A percentile compares a stretch with the other conserved stretches of the same genome.
Evolutionary conservation across 2,113 vertebrate genomes (phyloP).

Genomic region (Gallinago media): DNA sequence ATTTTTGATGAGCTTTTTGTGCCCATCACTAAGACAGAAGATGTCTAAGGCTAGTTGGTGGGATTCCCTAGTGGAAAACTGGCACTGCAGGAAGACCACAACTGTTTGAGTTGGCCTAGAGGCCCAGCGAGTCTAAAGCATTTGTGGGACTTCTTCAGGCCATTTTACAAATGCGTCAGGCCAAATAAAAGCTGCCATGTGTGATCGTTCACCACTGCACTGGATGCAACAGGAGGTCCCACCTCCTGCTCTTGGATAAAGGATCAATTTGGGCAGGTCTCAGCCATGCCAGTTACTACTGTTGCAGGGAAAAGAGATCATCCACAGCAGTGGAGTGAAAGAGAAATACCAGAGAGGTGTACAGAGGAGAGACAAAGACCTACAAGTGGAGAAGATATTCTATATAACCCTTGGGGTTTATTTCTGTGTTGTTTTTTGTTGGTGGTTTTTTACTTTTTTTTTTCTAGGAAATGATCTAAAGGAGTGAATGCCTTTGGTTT

Average conservation of each 20-base stretch:
- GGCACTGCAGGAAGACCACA: not conserved
- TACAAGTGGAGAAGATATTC: not conserved
- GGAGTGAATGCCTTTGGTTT: not conserved
- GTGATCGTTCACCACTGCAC: not conserved
- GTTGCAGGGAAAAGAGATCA: not conserved
- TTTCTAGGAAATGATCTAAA: not conserved
- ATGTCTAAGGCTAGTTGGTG: not conserved
- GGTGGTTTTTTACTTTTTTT: too few relatives aligned
- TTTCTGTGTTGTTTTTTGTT: not conserved
- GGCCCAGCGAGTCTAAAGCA: not conserved
- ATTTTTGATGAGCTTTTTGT: not conserved
- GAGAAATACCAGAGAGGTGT: not conserved
- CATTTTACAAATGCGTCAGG: not conserved
- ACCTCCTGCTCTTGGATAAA: rapidly evolving
- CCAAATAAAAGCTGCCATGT: rapidly evolving
- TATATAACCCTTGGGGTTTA: rapidly evolving
- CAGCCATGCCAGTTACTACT: not conserved
- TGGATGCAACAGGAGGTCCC: not conserved
- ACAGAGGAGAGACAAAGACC: not conserved
- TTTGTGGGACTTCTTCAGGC: not conserved
- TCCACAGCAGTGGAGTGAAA: not conserved
- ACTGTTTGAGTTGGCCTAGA: not conserved
- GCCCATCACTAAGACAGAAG: not conserved
- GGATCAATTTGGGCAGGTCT: not conserved
- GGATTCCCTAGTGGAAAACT: not conserved